Percentiles rank a stretch among this genome's conserved stretches.
Evolutionary conservation across 2,797 vertebrate genomes (phyloP).

Genomic region (Nannoperca australis): DNA sequence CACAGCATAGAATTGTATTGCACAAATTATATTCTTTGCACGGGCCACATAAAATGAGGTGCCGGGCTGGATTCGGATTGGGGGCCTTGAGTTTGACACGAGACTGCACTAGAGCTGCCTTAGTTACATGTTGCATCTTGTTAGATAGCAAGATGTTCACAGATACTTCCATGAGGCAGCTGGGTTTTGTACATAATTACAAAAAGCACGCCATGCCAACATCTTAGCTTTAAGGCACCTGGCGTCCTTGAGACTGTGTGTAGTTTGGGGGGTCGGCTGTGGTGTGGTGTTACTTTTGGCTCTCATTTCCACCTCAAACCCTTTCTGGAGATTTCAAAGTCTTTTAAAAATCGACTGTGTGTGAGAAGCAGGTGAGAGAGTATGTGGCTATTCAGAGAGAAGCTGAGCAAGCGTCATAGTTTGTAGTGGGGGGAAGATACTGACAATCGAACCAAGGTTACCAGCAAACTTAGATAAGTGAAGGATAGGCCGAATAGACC

Average conservation of each 20-base stretch:
- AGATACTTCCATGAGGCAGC: not conserved
- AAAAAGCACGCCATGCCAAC: not conserved
- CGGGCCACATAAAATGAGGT: no score
- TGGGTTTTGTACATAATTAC: not conserved
- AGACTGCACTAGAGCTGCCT: not conserved
- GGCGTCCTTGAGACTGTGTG: not conserved
- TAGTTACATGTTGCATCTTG: not conserved
- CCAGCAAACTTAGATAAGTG: slow-evolving; percentile 1
- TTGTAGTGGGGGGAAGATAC: not conserved
- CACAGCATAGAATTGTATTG: no score
- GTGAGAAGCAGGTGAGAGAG: not conserved
- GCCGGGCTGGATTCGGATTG: no score
- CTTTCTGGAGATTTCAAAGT: not conserved
- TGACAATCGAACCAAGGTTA: slow-evolving; percentile 27
- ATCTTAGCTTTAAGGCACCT: not conserved
- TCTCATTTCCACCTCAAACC: slow-evolving; percentile 7
- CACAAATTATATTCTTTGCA: no score
- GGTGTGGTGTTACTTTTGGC: no score
- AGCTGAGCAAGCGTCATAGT: not conserved
- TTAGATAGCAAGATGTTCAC: not conserved
- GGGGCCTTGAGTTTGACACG: no score
- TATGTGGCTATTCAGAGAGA: not conserved
- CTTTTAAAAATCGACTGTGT: not conserved
- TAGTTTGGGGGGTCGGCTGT: not conserved
- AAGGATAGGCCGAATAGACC: slow-evolving; percentile 21